phyloP scores from a whole-genome alignment of 2,113 vertebrate genomes.

The Pterocles gutturalis region DNA sequence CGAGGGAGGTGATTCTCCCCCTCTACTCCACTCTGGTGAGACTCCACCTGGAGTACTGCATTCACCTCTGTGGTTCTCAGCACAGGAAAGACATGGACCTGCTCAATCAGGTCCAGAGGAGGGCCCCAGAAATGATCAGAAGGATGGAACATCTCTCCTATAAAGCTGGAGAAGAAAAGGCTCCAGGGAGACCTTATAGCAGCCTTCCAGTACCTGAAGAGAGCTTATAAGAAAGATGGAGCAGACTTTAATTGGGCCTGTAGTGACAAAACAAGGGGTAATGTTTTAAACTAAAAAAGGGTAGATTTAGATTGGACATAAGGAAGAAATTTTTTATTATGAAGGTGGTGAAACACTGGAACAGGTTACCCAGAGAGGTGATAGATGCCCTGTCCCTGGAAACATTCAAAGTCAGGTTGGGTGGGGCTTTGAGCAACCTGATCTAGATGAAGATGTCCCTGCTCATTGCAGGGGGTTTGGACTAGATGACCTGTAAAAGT shows the following conservation, averaged over 20 bases:
- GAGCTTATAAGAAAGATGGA: neutral
- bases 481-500: neutral
- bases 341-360: neutral
- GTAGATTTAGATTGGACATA: neutral
- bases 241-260: too few species aligned
- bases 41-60: neutral
- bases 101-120: neutral
- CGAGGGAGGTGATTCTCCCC: neutral
- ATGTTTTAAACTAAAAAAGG: neutral
- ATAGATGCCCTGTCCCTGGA: neutral
- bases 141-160: too few species aligned
- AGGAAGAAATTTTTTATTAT: neutral
- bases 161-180: neutral
- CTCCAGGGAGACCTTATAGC: neutral
- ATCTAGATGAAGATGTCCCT: neutral
- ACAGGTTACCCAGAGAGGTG: neutral
- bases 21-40: neutral
- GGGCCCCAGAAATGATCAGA: neutral
- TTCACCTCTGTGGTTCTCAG: neutral
- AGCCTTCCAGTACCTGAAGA: neutral
- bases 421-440: neutral
- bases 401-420: too few species aligned
- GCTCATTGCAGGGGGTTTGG: neutral
- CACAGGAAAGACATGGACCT: neutral
- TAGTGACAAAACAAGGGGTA: neutral